These are phyloP conservation scores for Drosophila lacteicornis DNA, from an alignment of 1,140 invertebrate genomes.

Conservation along the genomic window DNA sequence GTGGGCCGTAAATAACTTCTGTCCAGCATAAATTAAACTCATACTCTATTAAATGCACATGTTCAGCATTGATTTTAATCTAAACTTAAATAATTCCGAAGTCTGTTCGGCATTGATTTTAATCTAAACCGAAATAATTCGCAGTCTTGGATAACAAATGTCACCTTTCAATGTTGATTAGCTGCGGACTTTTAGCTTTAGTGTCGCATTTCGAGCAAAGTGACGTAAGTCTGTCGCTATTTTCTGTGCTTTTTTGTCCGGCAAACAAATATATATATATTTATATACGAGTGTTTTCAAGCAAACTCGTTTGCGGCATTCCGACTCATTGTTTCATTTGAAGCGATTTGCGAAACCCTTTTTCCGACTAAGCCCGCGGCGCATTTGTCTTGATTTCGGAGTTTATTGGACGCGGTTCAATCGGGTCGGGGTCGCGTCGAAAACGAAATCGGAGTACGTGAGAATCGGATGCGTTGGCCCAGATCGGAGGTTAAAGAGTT, in stretches of 20 bases:
- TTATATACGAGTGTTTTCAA: slow-evolving; percentile 1
- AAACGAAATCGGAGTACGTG: slow-evolving; percentile 72
- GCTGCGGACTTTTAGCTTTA: slow-evolving; percentile 21
- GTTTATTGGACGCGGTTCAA: slow-evolving; percentile 43
- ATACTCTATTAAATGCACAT: slow-evolving; percentile 1
- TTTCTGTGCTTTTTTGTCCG: slow-evolving; percentile 25
- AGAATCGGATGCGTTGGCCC: slow-evolving; percentile 46
- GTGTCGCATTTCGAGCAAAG: slow-evolving; percentile 41
- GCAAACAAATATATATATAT: slow-evolving; percentile 19
- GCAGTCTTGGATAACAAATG: slow-evolving; percentile 20
- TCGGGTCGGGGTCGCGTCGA: slow-evolving; percentile 59
- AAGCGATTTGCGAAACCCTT: slow-evolving; percentile 58
- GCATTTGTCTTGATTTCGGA: slow-evolving; percentile 9
- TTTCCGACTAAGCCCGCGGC: slow-evolving; percentile 47
- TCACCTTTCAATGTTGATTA: slow-evolving; percentile 19
- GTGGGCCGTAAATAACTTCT: slow-evolving; percentile 21
- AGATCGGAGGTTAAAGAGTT: slow-evolving; percentile 34
- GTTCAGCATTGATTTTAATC: slow-evolving; percentile 12
- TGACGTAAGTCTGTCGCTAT: slow-evolving; percentile 60
- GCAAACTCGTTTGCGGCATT: slow-evolving; percentile 64
- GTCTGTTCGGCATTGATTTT: slow-evolving; percentile 1
- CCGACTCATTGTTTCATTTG: slow-evolving; percentile 56
- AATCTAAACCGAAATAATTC: background rate
- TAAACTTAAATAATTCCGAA: slow-evolving; percentile 13
- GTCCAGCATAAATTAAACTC: slow-evolving; percentile 4